phyloP scores from a whole-genome alignment of 2,888 invertebrate genomes.

The Hypomecis atomaria region DNA sequence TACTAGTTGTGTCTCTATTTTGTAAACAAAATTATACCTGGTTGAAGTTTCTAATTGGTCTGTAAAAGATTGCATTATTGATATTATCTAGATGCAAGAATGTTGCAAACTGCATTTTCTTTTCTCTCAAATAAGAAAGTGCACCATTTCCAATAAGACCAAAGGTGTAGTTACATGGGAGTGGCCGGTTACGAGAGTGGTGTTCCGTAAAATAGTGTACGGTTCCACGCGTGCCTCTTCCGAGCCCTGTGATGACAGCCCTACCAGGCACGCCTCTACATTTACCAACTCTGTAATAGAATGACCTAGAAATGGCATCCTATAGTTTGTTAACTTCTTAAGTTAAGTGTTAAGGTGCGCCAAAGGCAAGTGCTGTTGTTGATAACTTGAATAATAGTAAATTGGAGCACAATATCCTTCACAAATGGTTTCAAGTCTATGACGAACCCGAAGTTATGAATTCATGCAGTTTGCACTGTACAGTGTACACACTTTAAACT shows the following conservation, averaged over 20 bases:
- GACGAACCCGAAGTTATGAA: too few species aligned
- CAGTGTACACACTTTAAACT: too few species aligned
- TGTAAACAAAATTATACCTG: too few species aligned
- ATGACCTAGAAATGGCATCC: slow-evolving; percentile 10
- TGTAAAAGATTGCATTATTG: not conserved
- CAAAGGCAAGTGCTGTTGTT: too few species aligned
- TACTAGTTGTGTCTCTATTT: too few species aligned
- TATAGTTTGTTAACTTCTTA: slow-evolving; percentile 4
- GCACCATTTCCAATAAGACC: slow-evolving; percentile 18
- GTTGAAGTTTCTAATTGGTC: too few species aligned
- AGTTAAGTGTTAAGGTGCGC: not conserved
- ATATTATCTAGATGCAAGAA: slow-evolving; percentile 1
- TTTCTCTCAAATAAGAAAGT: slow-evolving; percentile 21
- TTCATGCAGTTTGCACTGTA: too few species aligned
- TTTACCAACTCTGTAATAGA: slow-evolving; percentile 41
- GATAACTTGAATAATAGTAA: too few species aligned
- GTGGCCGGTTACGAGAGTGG: slow-evolving; percentile 37
- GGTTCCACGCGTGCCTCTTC: slow-evolving; percentile 56
- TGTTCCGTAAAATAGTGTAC: slow-evolving; percentile 62
- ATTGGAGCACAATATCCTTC: too few species aligned
- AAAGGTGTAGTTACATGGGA: slow-evolving; percentile 36
- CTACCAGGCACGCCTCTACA: slow-evolving; percentile 56
- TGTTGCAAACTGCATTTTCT: slow-evolving; percentile 5
- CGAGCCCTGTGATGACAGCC: slow-evolving; percentile 50
- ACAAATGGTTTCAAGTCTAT: too few species aligned